Evolutionary conservation across 2,113 vertebrate genomes (phyloP).

Genomic region (Rhodinocichla rosea): DNA sequence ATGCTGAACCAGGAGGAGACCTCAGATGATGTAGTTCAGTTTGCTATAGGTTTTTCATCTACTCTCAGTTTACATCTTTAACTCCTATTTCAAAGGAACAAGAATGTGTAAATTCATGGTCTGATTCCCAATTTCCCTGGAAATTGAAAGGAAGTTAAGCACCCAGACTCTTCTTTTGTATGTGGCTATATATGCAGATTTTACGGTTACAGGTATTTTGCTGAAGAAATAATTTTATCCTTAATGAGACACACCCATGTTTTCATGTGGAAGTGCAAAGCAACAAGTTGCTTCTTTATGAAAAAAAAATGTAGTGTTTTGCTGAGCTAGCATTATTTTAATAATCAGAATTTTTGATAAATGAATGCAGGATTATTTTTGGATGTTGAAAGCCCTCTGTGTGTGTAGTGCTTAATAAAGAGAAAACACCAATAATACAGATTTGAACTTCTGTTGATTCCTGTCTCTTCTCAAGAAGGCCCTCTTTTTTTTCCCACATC

Average conservation of each 20-base stretch:
- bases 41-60: not conserved
- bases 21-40: not conserved
- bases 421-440: not conserved
- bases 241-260: not conserved
- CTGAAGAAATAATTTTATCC: not conserved
- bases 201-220: not conserved
- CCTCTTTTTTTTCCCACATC: not conserved
- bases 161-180: not conserved
- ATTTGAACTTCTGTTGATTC: not conserved
- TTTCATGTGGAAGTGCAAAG: not conserved
- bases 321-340: not conserved
- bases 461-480: not conserved
- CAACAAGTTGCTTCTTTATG: not conserved
- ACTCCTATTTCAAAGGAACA: not conserved
- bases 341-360: not conserved
- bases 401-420: fast-evolving
- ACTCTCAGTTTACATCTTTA: not conserved
- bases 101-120: not conserved
- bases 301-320: not conserved
- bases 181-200: not conserved
- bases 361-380: not conserved
- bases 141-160: not conserved
- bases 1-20: not conserved
- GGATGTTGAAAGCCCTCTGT: not conserved
- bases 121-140: not conserved